Percentiles rank a stretch among this genome's conserved stretches.
phyloP scores from a whole-genome alignment of 2,797 vertebrate genomes.

The Peromyscus nudipes region DNA sequence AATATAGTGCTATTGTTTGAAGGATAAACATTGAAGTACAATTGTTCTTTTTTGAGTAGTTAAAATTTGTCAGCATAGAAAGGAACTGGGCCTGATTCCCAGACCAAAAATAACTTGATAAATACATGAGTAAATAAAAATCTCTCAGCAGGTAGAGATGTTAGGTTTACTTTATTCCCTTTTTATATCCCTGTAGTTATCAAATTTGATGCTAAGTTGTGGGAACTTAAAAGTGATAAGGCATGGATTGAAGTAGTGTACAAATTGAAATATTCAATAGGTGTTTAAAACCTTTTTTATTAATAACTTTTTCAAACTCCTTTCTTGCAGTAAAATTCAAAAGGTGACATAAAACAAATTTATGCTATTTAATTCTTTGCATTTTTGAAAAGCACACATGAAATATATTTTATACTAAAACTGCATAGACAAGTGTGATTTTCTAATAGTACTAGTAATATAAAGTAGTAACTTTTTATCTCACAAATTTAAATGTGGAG shows the following conservation, averaged over 20 bases:
- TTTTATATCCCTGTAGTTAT: conserved; percentile 70
- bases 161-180: background rate
- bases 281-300: conserved; percentile 17
- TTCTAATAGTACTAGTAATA: background rate
- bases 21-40: background rate
- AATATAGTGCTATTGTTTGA: background rate
- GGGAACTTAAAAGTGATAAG: conserved; percentile 55
- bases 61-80: conserved; percentile 37
- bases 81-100: background rate
- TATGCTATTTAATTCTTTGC: background rate
- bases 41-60: background rate
- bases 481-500: background rate
- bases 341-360: background rate
- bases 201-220: conserved; percentile 60
- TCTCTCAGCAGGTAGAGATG: background rate
- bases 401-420: background rate
- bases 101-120: background rate
- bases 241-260: conserved; percentile 68
- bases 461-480: background rate
- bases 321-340: conserved; percentile 69
- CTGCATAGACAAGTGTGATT: background rate
- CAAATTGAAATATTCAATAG: conserved; percentile 64
- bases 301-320: conserved; percentile 48
- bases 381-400: conserved; percentile 19
- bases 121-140: background rate